Evolutionary conservation across 2,113 vertebrate genomes (phyloP), one percentile per base, ranked within the genome.

Genomic region (Zapus hudsonius): DNA sequence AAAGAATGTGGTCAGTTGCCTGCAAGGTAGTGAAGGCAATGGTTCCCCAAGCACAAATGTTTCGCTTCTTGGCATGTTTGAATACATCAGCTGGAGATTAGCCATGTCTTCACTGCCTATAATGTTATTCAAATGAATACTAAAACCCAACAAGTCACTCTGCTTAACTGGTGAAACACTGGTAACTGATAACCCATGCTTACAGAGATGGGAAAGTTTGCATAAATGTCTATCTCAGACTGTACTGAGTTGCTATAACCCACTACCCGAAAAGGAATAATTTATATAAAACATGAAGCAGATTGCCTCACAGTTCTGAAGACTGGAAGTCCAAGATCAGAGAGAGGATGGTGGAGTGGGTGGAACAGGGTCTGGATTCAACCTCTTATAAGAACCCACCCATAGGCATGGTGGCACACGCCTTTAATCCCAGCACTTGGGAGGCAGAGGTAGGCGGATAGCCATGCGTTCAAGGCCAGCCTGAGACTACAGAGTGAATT

Each of bases 71-170:
- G 31, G 64, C 25, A 11, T 16, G 2, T 69, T 31, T 72, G 31
- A 3, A n/a, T 25, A 31, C 61, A 64, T 2, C 81, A 63, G 19
- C 2, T 47, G 22, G 27, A 57, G 33, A 22, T 57, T 52, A 31
- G n/a, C 61, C 67, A 38, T 64, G 38, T 22, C 25, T 52, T 29
- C 73, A 80, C 33, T 63, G 55, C 33, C 63, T 61, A 55, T 44
- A n/a, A 10, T 92, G 59, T 23, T 42, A 57, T 84, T 75, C 29
- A 66, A 84, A 66, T 55, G 63, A 33, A 42, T 72, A 95, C 29
- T 66, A 64, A 81, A 92, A 57, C 27, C 38, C 55, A 90, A 42
- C 44, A 74, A 87, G 67, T 72, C 84, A 64, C 79, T 96, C 79
- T 88, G 57, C 59, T 66, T 67, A 66, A 33, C n/a, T 44, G 47